Percentiles rank a stretch among this genome's conserved stretches.
phyloP scores from a whole-genome alignment of 1,140 invertebrate genomes.

The Caerostris darwini region DNA sequence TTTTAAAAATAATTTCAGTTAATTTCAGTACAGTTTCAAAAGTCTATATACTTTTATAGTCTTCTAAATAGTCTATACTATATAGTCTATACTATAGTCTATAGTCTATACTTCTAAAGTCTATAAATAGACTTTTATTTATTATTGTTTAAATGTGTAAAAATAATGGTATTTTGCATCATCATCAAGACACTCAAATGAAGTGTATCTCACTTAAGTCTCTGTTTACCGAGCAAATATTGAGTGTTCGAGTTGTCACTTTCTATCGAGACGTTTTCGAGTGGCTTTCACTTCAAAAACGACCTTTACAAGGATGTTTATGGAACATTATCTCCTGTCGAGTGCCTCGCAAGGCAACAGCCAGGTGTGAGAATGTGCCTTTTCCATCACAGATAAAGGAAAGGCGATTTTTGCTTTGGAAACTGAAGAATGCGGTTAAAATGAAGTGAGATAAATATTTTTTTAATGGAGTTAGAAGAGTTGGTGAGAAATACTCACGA shows the following conservation, averaged over 20 bases:
- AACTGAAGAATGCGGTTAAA: neutral
- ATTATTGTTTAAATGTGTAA: too few species aligned
- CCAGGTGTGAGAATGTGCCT: neutral
- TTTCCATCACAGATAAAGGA: too few species aligned
- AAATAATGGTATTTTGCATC: neutral
- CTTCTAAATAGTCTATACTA: too few species aligned
- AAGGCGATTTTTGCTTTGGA: neutral
- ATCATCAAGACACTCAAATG: neutral
- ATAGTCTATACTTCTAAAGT: too few species aligned
- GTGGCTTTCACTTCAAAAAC: neutral
- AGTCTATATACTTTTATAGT: too few species aligned
- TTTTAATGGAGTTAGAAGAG: too few species aligned
- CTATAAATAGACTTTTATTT: too few species aligned
- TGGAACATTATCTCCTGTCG: neutral
- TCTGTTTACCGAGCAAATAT: neutral
- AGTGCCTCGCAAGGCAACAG: neutral
- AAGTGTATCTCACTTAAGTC: neutral
- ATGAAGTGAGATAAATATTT: neutral
- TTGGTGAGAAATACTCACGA: too few species aligned
- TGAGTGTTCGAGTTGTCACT: neutral
- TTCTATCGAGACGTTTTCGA: neutral
- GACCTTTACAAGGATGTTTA: conserved; percentile 25
- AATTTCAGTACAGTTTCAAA: too few species aligned
- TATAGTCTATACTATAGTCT: too few species aligned
- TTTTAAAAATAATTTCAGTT: too few species aligned